Evolutionary conservation across 1,140 invertebrate species (phyloP).

Genomic region (Drosophila miranda): DNA sequence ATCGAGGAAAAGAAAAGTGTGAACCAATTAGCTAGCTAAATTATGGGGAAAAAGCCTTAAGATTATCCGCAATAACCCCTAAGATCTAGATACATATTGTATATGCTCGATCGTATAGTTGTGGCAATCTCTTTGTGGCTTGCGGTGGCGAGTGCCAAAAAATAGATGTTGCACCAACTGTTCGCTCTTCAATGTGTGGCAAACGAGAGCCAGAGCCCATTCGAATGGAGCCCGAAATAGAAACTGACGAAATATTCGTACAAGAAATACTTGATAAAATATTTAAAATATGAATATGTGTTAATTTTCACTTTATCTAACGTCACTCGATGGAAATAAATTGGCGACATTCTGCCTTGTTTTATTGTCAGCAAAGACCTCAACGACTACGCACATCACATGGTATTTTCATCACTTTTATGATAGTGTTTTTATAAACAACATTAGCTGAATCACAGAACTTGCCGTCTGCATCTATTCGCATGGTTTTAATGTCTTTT

Average conservation of each 20-base stretch:
- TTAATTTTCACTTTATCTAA: neutral
- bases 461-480: neutral
- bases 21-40: slow-evolving; percentile 71
- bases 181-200: slow-evolving; percentile 20
- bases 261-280: neutral
- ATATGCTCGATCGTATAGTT: slow-evolving; percentile 6
- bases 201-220: slow-evolving; percentile 8
- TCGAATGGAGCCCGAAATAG: slow-evolving; percentile 47
- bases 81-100: slow-evolving; percentile 1
- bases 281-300: slow-evolving; percentile 1
- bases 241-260: slow-evolving; percentile 46
- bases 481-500: slow-evolving; percentile 12
- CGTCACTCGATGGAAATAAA: slow-evolving; percentile 4
- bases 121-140: slow-evolving; percentile 26
- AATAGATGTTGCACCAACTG: slow-evolving; percentile 15
- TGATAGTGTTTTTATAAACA: slow-evolving; percentile 1
- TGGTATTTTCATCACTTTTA: slow-evolving; percentile 2
- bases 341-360: slow-evolving; percentile 8
- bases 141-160: slow-evolving; percentile 17
- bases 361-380: slow-evolving; percentile 23
- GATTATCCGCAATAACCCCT: slow-evolving; percentile 43
- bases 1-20: slow-evolving; percentile 49
- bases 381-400: slow-evolving; percentile 2
- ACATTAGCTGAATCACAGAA: slow-evolving; percentile 3
- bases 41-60: slow-evolving; percentile 56